phyloP scores from a whole-genome alignment of 2,888 invertebrate species.

The Leucoptera coffeella region DNA sequence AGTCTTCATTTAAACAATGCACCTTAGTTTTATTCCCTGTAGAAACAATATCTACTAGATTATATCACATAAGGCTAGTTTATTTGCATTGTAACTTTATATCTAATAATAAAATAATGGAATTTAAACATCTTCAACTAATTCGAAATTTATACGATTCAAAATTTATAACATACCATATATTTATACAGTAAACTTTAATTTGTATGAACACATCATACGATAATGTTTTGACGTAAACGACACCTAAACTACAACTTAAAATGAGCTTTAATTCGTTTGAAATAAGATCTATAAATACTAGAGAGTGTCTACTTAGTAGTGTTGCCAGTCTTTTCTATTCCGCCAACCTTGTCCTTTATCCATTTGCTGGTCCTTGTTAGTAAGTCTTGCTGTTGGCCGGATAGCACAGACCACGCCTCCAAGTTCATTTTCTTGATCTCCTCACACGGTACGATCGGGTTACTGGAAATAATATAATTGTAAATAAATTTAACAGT shows the following conservation, averaged over 20 bases:
- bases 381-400: slow-evolving; percentile 27
- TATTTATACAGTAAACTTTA: background rate
- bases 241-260: slow-evolving; percentile 7
- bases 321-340: slow-evolving; percentile 12
- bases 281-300: slow-evolving; percentile 5
- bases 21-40: slow-evolving; percentile 2
- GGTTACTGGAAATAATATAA: slow-evolving; percentile 44
- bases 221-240: slow-evolving; percentile 2
- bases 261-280: slow-evolving; percentile 7
- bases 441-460: slow-evolving; percentile 40
- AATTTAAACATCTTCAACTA: background rate
- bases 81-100: background rate
- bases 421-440: slow-evolving; percentile 37
- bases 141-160: background rate
- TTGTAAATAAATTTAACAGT: too few species aligned
- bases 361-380: slow-evolving; percentile 42
- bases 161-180: background rate
- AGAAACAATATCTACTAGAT: background rate
- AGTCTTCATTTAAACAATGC: slow-evolving; percentile 1
- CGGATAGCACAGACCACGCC: slow-evolving; percentile 29
- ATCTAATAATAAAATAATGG: background rate
- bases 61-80: background rate
- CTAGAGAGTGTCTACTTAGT: slow-evolving; percentile 16
- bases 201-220: background rate
- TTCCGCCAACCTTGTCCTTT: slow-evolving; percentile 26